A percentile compares a stretch with the other conserved stretches of the same genome.
Evolutionary conservation across 1,140 invertebrate species (phyloP).

Genomic region (Drosophila yakuba): DNA sequence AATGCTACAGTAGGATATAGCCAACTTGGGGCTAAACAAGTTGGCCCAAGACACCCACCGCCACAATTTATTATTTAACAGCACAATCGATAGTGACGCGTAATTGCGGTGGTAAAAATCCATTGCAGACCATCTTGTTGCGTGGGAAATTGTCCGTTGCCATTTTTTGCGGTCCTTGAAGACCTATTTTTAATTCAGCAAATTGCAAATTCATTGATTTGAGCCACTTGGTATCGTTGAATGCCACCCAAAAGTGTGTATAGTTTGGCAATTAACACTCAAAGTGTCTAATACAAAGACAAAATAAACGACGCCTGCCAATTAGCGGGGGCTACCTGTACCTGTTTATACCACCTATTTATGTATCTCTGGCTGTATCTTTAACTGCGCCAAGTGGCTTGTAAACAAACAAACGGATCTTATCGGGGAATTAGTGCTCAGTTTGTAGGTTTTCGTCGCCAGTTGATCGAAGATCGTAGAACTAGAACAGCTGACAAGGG

Average conservation of each 20-base stretch:
- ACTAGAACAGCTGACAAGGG: slow-evolving; percentile 29
- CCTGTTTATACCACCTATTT: background rate
- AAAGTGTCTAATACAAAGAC: background rate
- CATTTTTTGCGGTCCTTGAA: background rate
- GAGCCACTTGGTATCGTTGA: background rate
- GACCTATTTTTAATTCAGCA: background rate
- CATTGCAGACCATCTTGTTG: background rate
- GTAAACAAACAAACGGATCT: slow-evolving; percentile 54
- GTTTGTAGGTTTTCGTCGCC: slow-evolving; percentile 5
- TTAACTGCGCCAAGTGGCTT: slow-evolving; percentile 20
- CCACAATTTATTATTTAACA: slow-evolving; percentile 4
- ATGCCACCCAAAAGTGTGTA: background rate
- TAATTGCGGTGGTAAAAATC: background rate
- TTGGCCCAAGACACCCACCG: slow-evolving; percentile 1
- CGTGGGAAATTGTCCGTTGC: slow-evolving; percentile 12
- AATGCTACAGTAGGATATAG: background rate
- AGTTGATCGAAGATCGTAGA: slow-evolving; percentile 15
- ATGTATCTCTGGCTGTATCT: slow-evolving; percentile 13
- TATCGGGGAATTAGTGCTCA: slow-evolving; percentile 28
- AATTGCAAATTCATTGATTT: background rate
- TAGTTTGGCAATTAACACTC: background rate
- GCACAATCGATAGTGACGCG: slow-evolving; percentile 9
- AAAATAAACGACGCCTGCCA: slow-evolving; percentile 2
- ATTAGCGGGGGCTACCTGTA: slow-evolving; percentile 28
- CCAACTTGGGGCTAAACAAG: background rate